A percentile compares a stretch with the other conserved stretches of the same genome.
phyloP scores from a whole-genome alignment of 2,797 vertebrate genomes.

The Neopelma chrysocephalum region DNA sequence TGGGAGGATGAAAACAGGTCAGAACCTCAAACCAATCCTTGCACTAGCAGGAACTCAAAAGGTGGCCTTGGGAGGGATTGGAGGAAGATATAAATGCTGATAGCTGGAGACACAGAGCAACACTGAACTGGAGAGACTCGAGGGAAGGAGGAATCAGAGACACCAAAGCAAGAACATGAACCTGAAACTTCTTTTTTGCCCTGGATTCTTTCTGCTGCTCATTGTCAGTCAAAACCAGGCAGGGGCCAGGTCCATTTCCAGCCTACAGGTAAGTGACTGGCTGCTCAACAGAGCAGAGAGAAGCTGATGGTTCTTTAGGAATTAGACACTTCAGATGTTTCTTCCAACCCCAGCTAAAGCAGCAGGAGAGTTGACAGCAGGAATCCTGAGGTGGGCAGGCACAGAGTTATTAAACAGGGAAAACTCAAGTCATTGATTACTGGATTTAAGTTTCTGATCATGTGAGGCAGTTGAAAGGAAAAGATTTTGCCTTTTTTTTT shows the following conservation, averaged over 20 bases:
- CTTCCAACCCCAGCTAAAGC: not conserved
- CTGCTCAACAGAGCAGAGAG: not conserved
- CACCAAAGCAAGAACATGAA: slow-evolving; percentile 28
- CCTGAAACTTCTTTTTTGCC: slow-evolving; percentile 1
- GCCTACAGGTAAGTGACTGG: slow-evolving; percentile 63
- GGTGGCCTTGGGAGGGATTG: slow-evolving; percentile 63
- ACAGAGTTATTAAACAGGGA: not conserved
- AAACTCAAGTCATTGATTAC: not conserved
- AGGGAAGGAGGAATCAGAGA: not conserved
- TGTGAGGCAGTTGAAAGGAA: not conserved
- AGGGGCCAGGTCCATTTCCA: slow-evolving; percentile 51
- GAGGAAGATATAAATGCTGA: slow-evolving; percentile 63
- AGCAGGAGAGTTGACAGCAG: not conserved
- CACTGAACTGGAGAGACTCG: not conserved
- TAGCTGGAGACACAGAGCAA: slow-evolving; percentile 6
- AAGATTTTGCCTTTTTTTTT: not conserved
- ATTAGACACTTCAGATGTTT: not conserved
- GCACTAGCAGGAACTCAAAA: slow-evolving; percentile 40
- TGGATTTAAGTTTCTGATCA: not conserved
- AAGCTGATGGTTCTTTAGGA: not conserved
- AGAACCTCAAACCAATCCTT: slow-evolving; percentile 64
- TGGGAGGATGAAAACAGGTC: slow-evolving; percentile 4
- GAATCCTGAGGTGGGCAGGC: not conserved
- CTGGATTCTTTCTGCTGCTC: slow-evolving; percentile 61
- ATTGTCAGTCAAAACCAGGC: slow-evolving; percentile 33